Evolutionary conservation across 2,888 invertebrate genomes (phyloP).

Genomic region (Craniophora ligustri): DNA sequence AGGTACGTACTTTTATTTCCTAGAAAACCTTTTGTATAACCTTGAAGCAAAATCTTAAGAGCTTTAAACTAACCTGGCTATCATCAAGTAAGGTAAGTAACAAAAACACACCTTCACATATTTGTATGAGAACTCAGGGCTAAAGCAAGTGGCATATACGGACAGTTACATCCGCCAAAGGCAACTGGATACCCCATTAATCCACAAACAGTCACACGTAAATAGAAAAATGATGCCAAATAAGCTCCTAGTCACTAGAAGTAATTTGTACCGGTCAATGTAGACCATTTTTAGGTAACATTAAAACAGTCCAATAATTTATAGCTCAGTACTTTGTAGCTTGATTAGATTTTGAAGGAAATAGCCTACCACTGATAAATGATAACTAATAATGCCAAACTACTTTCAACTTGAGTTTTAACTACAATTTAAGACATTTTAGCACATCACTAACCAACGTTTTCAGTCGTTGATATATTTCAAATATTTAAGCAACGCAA

Average conservation of each 20-base stretch:
- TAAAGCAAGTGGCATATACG: slow-evolving; percentile 20
- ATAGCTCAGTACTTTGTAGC: slow-evolving; percentile 31
- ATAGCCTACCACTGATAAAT: slow-evolving; percentile 28
- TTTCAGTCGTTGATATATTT: too few relatives aligned
- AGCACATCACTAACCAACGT: too few relatives aligned
- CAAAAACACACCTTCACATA: slow-evolving; percentile 38
- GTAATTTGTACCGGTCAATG: slow-evolving; percentile 42
- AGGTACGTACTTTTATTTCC: neutral
- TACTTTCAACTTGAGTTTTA: slow-evolving; percentile 3
- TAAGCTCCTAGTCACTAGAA: slow-evolving; percentile 21
- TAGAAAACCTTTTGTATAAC: neutral
- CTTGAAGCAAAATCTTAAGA: neutral
- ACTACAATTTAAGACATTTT: neutral
- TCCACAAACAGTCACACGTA: slow-evolving; percentile 18
- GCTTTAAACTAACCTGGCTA: neutral
- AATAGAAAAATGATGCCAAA: slow-evolving; percentile 41
- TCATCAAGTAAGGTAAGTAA: slow-evolving; percentile 10
- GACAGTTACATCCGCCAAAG: slow-evolving; percentile 28
- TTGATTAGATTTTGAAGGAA: slow-evolving; percentile 17
- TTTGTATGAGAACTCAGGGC: slow-evolving; percentile 36
- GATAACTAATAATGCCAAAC: slow-evolving; percentile 5
- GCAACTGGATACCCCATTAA: slow-evolving; percentile 40
- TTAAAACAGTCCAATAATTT: slow-evolving; percentile 43
- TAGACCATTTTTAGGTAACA: slow-evolving; percentile 48
- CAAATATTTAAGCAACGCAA: too few relatives aligned